A percentile compares a stretch with the other conserved stretches of the same genome.
Conservation (phyloP, 2,888 invertebrate genomes). For the Oscheius onirici region DNA sequence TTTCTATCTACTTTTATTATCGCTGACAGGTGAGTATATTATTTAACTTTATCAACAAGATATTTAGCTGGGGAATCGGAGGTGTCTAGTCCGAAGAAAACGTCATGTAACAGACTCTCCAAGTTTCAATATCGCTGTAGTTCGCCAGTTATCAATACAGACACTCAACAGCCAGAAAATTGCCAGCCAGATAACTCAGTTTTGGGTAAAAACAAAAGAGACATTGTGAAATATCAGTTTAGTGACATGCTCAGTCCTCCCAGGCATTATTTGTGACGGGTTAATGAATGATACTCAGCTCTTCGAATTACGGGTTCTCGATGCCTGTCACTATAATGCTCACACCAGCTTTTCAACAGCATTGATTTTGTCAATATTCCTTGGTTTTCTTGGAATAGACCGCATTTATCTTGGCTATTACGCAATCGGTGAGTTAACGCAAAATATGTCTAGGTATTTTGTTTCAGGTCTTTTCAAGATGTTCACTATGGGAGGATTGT, state of each 20-base stretch:
- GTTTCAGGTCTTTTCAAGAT: slow-evolving; percentile 83
- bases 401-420: slow-evolving; percentile 98
- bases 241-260: slow-evolving; percentile 32
- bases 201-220: slow-evolving; percentile 37
- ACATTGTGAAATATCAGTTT: no score
- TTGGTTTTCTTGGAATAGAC: slow-evolving; percentile 97
- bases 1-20: background rate
- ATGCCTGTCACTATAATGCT: slow-evolving; percentile 49
- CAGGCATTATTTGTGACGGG: slow-evolving; percentile 38
- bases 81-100: background rate
- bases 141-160: slow-evolving; percentile 36
- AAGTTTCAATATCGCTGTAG: slow-evolving; percentile 42
- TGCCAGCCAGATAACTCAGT: slow-evolving; percentile 60
- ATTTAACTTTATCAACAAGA: background rate
- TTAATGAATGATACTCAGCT: slow-evolving; percentile 32
- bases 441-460: background rate
- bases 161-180: slow-evolving; percentile 52
- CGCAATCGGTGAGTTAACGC: slow-evolving; percentile 79
- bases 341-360: slow-evolving; percentile 74
- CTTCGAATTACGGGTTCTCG: slow-evolving; percentile 45
- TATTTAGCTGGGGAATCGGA: background rate
- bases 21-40: slow-evolving; percentile 2
- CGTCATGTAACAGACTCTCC: background rate
- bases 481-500: slow-evolving; percentile 94
- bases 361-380: slow-evolving; percentile 89